Conservation (phyloP, 2,113 vertebrate genomes). For the Onychostruthus taczanowskii region DNA sequence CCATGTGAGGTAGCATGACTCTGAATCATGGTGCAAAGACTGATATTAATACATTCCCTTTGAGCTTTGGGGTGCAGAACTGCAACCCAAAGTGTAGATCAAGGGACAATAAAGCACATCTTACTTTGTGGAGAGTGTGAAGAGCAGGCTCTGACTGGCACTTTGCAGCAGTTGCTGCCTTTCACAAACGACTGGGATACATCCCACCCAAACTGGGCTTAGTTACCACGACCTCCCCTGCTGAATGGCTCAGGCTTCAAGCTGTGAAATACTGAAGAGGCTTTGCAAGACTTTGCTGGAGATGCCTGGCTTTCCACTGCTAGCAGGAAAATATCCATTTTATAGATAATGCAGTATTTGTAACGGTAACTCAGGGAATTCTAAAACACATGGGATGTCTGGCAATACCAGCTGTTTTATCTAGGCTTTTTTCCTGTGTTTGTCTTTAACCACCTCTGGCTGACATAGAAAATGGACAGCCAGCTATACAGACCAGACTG, state of each 20-base stretch:
- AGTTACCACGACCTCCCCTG: neutral
- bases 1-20: rapidly evolving
- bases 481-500: neutral
- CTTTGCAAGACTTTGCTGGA: neutral
- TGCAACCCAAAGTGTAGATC: neutral
- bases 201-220: neutral
- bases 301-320: neutral
- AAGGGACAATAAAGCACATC: neutral
- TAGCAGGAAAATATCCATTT: neutral
- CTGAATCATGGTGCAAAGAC: neutral
- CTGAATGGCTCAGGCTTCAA: neutral
- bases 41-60: neutral
- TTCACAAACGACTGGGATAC: neutral
- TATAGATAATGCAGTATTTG: neutral
- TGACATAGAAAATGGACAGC: neutral
- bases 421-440: neutral
- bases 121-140: neutral
- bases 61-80: neutral
- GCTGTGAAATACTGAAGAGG: neutral
- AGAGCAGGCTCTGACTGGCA: neutral
- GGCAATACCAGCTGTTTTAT: neutral
- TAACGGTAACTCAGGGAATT: neutral
- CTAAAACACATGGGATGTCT: neutral
- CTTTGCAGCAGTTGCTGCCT: neutral
- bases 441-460: neutral